A percentile compares a stretch with the other conserved stretches of the same genome.
These are phyloP conservation scores for Caranx melampygus DNA, from an alignment of 2,113 vertebrate species.

Conservation along the genomic window DNA sequence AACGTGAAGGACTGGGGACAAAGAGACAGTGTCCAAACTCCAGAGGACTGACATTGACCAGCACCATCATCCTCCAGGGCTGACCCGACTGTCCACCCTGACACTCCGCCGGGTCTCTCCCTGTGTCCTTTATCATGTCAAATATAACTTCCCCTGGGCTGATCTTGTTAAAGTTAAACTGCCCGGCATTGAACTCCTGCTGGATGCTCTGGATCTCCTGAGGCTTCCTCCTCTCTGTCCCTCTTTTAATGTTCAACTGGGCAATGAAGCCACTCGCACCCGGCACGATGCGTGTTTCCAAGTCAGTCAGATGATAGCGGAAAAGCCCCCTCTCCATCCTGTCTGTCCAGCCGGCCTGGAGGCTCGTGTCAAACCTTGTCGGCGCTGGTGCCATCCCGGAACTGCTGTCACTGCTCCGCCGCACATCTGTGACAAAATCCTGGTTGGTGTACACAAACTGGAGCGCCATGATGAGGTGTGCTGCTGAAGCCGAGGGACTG, in stretches of 20 bases:
- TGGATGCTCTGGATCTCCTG: constrained; percentile 87
- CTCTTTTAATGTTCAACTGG: constrained; percentile 89
- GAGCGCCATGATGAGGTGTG: constrained; percentile 57
- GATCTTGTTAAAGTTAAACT: constrained; percentile 92
- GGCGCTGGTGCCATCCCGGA: rapidly evolving
- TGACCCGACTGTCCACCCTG: not conserved
- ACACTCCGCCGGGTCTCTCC: not conserved
- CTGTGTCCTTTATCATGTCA: constrained; percentile 72
- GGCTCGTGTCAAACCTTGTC: constrained; percentile 83
- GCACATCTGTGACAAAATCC: constrained; percentile 78
- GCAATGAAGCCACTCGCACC: constrained; percentile 84
- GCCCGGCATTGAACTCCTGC: constrained; percentile 84
- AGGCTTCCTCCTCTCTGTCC: constrained; percentile 86
- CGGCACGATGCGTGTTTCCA: constrained; percentile 86
- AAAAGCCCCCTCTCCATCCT: constrained; percentile 87
- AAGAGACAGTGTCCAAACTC: constrained; percentile 92
- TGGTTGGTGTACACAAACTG: constrained; percentile 82
- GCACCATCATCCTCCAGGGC: constrained; percentile 77
- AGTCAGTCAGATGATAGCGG: constrained; percentile 85
- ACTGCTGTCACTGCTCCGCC: not conserved
- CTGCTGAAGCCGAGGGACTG: constrained; percentile 4
- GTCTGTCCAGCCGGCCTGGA: constrained; percentile 86
- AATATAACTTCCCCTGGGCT: constrained; percentile 86
- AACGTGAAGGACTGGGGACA: constrained; percentile 84
- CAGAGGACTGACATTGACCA: constrained; percentile 90